These are phyloP conservation scores for Eretmocerus hayati DNA, from an alignment of 2,888 invertebrate genomes.

Conservation along the genomic window DNA sequence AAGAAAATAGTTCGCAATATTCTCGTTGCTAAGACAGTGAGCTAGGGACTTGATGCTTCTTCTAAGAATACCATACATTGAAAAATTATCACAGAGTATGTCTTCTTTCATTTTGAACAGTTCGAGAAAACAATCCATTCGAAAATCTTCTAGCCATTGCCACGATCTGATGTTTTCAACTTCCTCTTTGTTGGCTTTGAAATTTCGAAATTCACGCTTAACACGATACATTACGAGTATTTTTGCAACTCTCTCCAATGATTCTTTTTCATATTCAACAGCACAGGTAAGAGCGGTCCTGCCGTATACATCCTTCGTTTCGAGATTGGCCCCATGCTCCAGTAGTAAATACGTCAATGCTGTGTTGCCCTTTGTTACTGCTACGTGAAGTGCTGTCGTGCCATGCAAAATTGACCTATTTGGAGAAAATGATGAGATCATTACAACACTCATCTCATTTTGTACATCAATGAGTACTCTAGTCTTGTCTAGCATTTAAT, in stretches of 20 bases:
- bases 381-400: constrained; percentile 12
- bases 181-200: not conserved
- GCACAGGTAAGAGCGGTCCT: not conserved
- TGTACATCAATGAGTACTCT: too few species aligned
- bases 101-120: constrained; percentile 3
- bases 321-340: constrained; percentile 4
- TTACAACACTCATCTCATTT: too few species aligned
- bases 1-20: not conserved
- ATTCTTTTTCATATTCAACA: not conserved
- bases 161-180: not conserved
- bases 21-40: constrained; percentile 1
- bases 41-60: constrained; percentile 1
- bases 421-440: too few species aligned
- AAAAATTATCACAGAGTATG: constrained; percentile 4
- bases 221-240: constrained; percentile 1
- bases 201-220: not conserved
- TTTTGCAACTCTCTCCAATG: not conserved
- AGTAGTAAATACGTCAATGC: constrained; percentile 3
- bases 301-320: constrained; percentile 2
- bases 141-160: not conserved
- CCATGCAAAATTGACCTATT: constrained; percentile 1
- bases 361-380: constrained; percentile 1
- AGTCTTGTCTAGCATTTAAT: too few species aligned
- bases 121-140: not conserved
- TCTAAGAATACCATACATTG: not conserved